Conservation (phyloP, 2,113 vertebrate species). For the Sitta europaea region DNA sequence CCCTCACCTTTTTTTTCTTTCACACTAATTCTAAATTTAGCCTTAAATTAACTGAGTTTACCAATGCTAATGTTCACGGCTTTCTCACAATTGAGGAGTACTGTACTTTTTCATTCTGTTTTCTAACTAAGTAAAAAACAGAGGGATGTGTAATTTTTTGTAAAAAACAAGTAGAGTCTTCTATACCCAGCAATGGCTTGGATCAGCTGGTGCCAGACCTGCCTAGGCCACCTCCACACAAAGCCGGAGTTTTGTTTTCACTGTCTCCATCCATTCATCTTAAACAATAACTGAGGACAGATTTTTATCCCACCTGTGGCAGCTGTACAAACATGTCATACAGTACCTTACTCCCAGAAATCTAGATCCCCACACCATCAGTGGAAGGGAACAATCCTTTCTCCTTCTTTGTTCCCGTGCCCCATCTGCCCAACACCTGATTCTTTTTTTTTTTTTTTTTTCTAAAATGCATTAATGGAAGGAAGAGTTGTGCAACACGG, state of each 20-base stretch:
- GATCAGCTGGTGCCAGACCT: not conserved
- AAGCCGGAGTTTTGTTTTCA: not conserved
- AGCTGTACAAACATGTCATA: conserved; percentile 7
- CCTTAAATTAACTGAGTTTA: not conserved
- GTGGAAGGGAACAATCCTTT: not conserved
- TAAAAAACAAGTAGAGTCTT: not conserved
- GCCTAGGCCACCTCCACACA: not conserved
- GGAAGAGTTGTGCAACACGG: not conserved
- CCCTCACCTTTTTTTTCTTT: not conserved
- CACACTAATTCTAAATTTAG: not conserved
- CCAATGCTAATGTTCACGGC: not conserved
- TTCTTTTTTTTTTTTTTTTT: not conserved
- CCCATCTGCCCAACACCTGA: not conserved
- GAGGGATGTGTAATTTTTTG: not conserved
- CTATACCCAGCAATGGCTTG: not conserved
- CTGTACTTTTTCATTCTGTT: not conserved
- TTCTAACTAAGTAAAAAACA: not conserved
- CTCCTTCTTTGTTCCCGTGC: not conserved
- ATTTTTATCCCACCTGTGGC: not conserved
- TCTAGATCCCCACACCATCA: not conserved
- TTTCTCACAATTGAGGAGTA: not conserved
- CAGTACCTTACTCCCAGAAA: not conserved
- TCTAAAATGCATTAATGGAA: not conserved
- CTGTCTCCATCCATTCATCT: not conserved
- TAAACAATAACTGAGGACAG: not conserved